phyloP scores from a whole-genome alignment of 2,797 vertebrate genomes.

The Monodelphis domestica region DNA sequence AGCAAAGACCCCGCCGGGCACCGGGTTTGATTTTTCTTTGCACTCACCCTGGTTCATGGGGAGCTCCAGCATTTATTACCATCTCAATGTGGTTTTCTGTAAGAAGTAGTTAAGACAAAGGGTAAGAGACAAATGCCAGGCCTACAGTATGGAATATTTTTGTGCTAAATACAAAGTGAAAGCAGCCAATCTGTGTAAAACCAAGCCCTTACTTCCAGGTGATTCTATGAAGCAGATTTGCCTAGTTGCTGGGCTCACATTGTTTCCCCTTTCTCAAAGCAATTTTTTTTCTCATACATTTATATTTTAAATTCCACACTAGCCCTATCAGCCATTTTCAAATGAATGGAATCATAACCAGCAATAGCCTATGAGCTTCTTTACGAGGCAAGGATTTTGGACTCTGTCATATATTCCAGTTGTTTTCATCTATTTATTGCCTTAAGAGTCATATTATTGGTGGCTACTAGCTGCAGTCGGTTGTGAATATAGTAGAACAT shows the following conservation, averaged over 20 bases:
- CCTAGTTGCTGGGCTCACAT: not conserved
- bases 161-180: not conserved
- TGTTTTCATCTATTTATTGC: not conserved
- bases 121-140: conserved; percentile 1
- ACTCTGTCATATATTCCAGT: not conserved
- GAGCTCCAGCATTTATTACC: not conserved
- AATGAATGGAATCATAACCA: not conserved
- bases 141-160: not conserved
- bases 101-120: not conserved
- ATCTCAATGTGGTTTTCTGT: not conserved
- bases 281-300: not conserved
- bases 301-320: not conserved
- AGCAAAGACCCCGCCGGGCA: not conserved
- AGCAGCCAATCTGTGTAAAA: not conserved
- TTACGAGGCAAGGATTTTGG: not conserved
- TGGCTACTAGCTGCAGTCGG: not conserved
- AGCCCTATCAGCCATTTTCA: not conserved
- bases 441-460: not conserved
- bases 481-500: not conserved
- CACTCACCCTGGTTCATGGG: not conserved
- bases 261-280: not conserved
- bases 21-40: not conserved
- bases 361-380: not conserved
- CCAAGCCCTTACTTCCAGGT: not conserved
- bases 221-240: not conserved